Conservation (phyloP, 2,888 invertebrate genomes). For the Dasypolia templi region DNA sequence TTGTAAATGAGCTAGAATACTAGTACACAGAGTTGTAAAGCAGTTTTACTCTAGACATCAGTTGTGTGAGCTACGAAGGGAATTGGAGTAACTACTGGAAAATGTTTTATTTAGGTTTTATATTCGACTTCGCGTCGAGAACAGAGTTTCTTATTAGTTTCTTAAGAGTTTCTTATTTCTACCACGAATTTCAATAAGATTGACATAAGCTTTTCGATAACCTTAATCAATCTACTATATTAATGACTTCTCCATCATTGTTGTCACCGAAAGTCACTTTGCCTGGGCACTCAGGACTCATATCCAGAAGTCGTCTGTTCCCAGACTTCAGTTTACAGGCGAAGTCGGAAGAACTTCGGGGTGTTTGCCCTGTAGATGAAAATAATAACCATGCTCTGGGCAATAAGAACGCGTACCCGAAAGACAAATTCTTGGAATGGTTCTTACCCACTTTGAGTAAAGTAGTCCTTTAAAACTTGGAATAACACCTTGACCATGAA, state of each 20-base stretch:
- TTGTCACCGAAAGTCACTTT: neutral
- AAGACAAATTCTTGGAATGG: neutral
- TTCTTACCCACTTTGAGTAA: neutral
- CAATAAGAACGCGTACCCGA: neutral
- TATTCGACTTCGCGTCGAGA: neutral
- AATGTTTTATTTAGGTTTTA: neutral
- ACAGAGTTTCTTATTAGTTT: too few relatives aligned
- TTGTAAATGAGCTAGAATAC: constrained; percentile 66
- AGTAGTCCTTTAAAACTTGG: constrained; percentile 14
- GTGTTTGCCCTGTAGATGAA: neutral
- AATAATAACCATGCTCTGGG: neutral
- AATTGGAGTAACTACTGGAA: constrained; percentile 9
- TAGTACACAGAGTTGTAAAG: constrained; percentile 64
- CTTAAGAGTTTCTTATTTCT: neutral
- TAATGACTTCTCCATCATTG: neutral
- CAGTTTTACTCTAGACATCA: constrained; percentile 63
- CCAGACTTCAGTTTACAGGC: neutral
- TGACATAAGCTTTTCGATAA: neutral
- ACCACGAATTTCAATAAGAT: neutral
- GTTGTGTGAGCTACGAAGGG: constrained; percentile 41
- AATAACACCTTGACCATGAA: constrained; percentile 4
- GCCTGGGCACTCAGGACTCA: too few relatives aligned
- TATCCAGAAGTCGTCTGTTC: neutral
- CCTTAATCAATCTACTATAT: neutral
- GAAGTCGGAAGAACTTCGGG: neutral